Percentiles rank a stretch among this genome's conserved stretches.
These are phyloP conservation scores for Benthosema pterotum DNA, from an alignment of 2,797 vertebrate genomes.

Conservation along the genomic window DNA sequence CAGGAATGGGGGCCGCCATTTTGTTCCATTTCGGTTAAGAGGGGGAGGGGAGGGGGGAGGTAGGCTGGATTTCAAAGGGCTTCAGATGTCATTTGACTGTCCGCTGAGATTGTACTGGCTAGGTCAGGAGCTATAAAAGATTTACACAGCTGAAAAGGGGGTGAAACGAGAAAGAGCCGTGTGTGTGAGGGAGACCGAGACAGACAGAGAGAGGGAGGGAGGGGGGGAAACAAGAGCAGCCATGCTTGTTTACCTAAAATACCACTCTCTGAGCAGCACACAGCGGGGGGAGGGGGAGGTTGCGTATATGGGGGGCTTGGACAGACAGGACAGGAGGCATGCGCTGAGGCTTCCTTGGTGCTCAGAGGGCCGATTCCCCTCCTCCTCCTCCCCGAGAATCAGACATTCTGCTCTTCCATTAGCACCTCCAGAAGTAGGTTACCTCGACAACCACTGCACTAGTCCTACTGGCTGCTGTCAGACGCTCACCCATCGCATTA, in stretches of 20 bases:
- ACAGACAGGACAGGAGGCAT: conserved; percentile 61
- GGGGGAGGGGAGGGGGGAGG: conserved; percentile 64
- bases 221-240: conserved; percentile 72
- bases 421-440: conserved; percentile 18
- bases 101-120: conserved; percentile 63
- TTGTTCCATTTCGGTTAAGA: conserved; percentile 72
- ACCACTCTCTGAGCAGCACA: conserved; percentile 63
- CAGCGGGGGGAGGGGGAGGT: conserved; percentile 73
- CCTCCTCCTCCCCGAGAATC: conserved; percentile 25
- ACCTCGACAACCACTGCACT: conserved; percentile 18
- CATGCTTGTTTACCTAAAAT: conserved; percentile 81
- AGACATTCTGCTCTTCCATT: conserved; percentile 15
- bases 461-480: conserved; percentile 10
- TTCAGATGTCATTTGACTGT: conserved; percentile 78
- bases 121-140: conserved; percentile 71
- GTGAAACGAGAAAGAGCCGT: no score
- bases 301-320: conserved; percentile 47
- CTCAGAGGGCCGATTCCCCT: conserved; percentile 32
- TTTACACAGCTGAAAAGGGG: conserved; percentile 58
- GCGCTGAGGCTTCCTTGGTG: conserved; percentile 48
- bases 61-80: conserved; percentile 70
- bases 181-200: conserved; percentile 45
- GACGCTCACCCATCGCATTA: conserved; percentile 13
- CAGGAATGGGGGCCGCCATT: conserved; percentile 72
- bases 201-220: conserved; percentile 49